Evolutionary conservation across 2,113 vertebrate species (phyloP), one percentile per base, ranked within the genome.

Genomic region (Eonycteris spelaea): DNA sequence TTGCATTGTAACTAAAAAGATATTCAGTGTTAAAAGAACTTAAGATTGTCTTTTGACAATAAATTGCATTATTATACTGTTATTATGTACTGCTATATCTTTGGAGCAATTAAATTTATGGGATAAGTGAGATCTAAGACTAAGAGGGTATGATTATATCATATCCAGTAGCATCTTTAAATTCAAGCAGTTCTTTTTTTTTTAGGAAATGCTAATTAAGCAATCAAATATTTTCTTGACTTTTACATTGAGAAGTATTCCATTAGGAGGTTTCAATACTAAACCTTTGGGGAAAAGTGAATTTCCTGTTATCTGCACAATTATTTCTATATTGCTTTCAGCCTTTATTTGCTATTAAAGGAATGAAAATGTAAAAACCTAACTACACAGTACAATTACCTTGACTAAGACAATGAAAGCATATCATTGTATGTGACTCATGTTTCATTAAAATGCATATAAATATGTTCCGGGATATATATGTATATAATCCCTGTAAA

Each of bases 151-250:
- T 45, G 38, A 26, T 87, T 61, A 61, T 59, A 59, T 79, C 38
- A 91, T 40, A 79, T 12, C 65, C 33, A 63, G 75, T 3, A 38
- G 22, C 59, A 92, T 68, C 87, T 84, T 96, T 80, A 63, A 97
- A 88, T 87, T 96, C 19, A 6, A 7, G 33, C 30, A 51, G 59
- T 83, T 97, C 65, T 51, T 43, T 43, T 51, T 67, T 59, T 40
- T 4, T 53, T 51, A 85, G 70, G 90, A 91, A 70, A 9, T 35
- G 85, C 11, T 59, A 92, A 2, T 91, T 89, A 89, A 91, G 78
- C 35, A 96, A 86, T 83, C 55, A 89, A 97, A 95, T 96, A 95
- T 82, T 22, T 92, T 96, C 59, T 95, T 70, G 45, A 92, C 91
- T 43, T 95, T 85, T 55, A 90, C 70, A 63, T 30, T 30, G 33